Percentiles rank a stretch among this genome's conserved stretches.
These are phyloP conservation scores for Zosterops hypoxanthus DNA, from an alignment of 2,113 vertebrate species.

Conservation along the genomic window DNA sequence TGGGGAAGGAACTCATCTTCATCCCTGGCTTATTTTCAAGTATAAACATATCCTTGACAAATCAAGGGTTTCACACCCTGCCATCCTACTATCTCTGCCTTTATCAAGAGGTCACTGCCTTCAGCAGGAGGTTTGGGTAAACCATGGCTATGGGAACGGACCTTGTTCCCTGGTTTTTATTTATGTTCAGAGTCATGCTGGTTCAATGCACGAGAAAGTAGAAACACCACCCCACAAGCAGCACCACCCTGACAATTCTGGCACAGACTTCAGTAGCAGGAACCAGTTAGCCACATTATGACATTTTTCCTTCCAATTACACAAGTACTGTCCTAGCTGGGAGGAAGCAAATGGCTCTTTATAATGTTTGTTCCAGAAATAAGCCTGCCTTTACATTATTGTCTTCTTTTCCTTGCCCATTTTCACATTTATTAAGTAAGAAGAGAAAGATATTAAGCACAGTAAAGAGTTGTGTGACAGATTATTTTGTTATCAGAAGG, in stretches of 20 bases:
- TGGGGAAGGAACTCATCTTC: not conserved
- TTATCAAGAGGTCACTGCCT: not conserved
- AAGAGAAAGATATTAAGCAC: not conserved
- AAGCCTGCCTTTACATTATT: not conserved
- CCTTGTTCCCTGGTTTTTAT: not conserved
- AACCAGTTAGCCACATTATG: not conserved
- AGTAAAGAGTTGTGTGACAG: not conserved
- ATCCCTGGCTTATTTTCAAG: not conserved
- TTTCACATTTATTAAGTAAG: not conserved
- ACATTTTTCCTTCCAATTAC: not conserved
- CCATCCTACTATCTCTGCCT: not conserved
- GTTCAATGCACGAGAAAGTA: not conserved
- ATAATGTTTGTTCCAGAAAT: not conserved
- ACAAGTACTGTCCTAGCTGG: not conserved
- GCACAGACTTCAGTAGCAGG: not conserved
- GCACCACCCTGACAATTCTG: conserved; percentile 1
- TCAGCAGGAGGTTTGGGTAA: not conserved
- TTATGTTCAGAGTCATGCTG: not conserved
- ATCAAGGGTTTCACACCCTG: not conserved
- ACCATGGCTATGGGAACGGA: rapidly evolving
- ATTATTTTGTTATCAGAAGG: conserved; percentile 22
- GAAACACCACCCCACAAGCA: not conserved
- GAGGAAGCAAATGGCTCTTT: not conserved
- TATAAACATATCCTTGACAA: not conserved
- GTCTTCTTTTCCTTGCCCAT: not conserved